phyloP scores from a whole-genome alignment of 1,140 invertebrate genomes.

The Tetramorium simillimum region DNA sequence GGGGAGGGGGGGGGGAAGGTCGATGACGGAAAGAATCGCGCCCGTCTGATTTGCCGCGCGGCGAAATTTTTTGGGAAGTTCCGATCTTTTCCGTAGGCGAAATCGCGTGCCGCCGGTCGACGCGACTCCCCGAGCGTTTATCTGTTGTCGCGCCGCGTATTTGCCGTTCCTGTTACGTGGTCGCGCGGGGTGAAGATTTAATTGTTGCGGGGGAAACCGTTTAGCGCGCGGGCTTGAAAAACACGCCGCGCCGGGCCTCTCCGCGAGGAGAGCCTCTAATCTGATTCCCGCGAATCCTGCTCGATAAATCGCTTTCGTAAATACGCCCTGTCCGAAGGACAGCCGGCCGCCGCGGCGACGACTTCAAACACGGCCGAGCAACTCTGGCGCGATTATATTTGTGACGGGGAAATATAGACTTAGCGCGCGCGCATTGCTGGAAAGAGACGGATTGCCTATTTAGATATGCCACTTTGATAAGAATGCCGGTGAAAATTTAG shows the following conservation, averaged over 20 bases:
- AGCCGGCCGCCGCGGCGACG: not conserved
- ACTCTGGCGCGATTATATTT: conserved; percentile 29
- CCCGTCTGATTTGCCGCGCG: not conserved
- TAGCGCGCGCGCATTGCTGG: conserved; percentile 19
- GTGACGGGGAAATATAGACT: conserved; percentile 24
- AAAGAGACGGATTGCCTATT: conserved; percentile 44
- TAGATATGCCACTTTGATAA: conserved; percentile 39
- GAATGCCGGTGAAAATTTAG: conserved; percentile 43
- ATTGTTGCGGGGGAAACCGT: not conserved
- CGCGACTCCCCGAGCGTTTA: not conserved
- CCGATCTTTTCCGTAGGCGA: not conserved
- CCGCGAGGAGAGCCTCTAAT: not conserved
- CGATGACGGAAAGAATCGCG: conserved; percentile 6
- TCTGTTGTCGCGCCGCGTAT: not conserved
- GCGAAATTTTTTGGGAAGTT: not conserved
- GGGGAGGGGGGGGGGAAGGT: conserved; percentile 13
- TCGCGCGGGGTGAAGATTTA: not conserved
- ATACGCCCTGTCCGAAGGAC: not conserved
- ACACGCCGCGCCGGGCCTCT: not conserved
- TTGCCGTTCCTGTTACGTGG: not conserved
- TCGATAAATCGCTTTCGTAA: conserved; percentile 26
- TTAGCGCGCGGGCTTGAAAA: not conserved
- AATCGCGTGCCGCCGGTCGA: not conserved
- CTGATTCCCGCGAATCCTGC: conserved; percentile 11
- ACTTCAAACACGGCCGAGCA: conserved; percentile 2